Evolutionary conservation across 2,113 vertebrate genomes (phyloP).

Genomic region (Chlorocebus sabaeus): DNA sequence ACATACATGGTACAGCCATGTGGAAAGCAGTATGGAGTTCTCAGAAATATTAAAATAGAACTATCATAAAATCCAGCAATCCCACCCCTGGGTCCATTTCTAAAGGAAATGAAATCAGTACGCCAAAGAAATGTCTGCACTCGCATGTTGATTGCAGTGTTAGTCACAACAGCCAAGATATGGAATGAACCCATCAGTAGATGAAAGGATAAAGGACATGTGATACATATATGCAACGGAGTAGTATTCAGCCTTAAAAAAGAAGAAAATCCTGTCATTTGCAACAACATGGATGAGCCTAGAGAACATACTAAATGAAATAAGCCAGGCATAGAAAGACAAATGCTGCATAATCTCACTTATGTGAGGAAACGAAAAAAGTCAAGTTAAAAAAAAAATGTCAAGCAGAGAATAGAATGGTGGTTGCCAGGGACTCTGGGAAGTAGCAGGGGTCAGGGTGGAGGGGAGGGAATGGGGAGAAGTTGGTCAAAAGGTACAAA

Average conservation of each 20-base stretch:
- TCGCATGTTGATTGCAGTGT: not conserved
- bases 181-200: not conserved
- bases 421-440: not conserved
- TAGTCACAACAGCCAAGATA: not conserved
- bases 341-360: not conserved
- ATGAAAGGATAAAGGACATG: not conserved
- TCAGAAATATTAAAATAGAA: not conserved
- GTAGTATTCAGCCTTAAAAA: not conserved
- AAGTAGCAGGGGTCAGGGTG: not conserved
- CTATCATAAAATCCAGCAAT: not conserved
- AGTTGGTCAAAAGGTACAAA: not conserved
- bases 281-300: not conserved
- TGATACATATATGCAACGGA: not conserved
- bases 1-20: not conserved
- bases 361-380: not conserved
- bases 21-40: not conserved
- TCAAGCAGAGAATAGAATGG: not conserved
- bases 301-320: not conserved
- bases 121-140: not conserved
- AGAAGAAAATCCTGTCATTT: not conserved
- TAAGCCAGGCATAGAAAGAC: not conserved
- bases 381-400: not conserved
- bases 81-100: not conserved
- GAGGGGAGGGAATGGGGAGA: not conserved
- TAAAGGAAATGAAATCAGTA: not conserved